Conservation (phyloP, 2,797 vertebrate species). For the Muraenolepis orangiensis region DNA sequence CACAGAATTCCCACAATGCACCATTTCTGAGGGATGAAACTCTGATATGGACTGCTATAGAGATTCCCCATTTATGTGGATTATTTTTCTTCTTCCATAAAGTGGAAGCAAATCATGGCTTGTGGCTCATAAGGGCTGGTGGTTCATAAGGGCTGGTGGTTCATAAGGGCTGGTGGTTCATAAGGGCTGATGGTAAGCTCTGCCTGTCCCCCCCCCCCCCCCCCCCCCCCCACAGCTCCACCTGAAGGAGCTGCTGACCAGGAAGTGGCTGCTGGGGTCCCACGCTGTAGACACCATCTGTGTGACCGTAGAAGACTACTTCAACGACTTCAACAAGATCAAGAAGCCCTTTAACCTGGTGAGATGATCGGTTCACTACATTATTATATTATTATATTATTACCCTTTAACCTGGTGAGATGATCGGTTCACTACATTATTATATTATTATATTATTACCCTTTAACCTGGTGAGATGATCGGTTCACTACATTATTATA, state of each 20-base stretch:
- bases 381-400: no score
- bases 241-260: slow-evolving; percentile 88
- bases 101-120: no score
- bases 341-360: slow-evolving; percentile 96
- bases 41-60: not conserved
- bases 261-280: slow-evolving; percentile 89
- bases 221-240: slow-evolving; percentile 75
- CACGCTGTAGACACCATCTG: slow-evolving; percentile 96
- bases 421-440: no score
- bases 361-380: slow-evolving; percentile 4
- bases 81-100: no score
- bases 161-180: no score
- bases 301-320: slow-evolving; percentile 97
- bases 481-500: no score
- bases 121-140: no score
- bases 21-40: not conserved
- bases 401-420: slow-evolving; percentile 89
- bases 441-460: no score
- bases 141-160: no score
- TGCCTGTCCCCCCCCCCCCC: not conserved
- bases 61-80: no score
- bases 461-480: slow-evolving; percentile 82
- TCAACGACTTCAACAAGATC: slow-evolving; percentile 95
- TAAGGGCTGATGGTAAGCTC: not conserved
- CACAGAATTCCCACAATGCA: not conserved